Conservation (phyloP, 37 sponge, comb jelly and placozoan species). For the Sycon ciliatum region DNA sequence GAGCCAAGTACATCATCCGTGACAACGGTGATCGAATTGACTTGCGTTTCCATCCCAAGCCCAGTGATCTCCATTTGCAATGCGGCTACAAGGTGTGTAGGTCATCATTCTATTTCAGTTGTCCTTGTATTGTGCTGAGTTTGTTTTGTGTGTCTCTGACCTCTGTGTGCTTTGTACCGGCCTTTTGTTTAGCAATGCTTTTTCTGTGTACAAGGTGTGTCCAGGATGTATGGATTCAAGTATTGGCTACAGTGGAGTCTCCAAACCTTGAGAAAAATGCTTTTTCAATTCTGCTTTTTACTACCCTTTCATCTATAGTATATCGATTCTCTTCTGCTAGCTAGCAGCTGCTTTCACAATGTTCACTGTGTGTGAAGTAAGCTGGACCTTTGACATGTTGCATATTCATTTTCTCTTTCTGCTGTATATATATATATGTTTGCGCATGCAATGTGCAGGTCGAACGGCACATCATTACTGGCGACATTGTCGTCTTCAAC, state of each 20-base stretch:
- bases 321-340: no score
- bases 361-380: no score
- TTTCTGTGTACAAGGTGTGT: no score
- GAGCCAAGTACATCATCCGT: conserved; percentile 98
- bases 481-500: conserved; percentile 91
- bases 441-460: conserved; percentile 30
- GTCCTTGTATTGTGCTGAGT: background rate
- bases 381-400: no score
- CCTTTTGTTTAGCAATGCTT: no score
- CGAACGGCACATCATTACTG: conserved; percentile 86
- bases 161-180: no score
- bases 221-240: conserved; percentile 12
- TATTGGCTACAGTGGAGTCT: no score
- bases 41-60: conserved; percentile 86
- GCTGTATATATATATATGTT: no score
- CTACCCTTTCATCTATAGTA: no score
- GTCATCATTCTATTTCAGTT: background rate
- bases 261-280: background rate
- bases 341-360: no score
- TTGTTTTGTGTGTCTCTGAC: background rate
- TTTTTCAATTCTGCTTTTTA: no score
- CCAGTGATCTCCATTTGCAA: conserved; percentile 92
- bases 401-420: conserved; percentile 1
- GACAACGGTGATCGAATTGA: conserved; percentile 95
- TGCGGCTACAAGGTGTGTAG: conserved; percentile 67